Conservation (phyloP, 1,140 invertebrate species). For the Drosophila teissieri region DNA sequence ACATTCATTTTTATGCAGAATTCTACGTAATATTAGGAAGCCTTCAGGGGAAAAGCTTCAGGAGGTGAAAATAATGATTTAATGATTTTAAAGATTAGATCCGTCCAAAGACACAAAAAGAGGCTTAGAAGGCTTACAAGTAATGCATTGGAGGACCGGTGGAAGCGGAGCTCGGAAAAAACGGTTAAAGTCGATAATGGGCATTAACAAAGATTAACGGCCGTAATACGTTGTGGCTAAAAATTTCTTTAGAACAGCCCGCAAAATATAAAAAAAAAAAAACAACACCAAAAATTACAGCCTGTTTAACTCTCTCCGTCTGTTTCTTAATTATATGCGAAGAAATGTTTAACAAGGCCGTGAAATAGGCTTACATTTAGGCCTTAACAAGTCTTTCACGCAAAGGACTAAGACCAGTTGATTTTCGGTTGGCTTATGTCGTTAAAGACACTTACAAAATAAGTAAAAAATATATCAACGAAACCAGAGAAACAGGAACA, state of each 20-base stretch:
- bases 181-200: constrained; percentile 51
- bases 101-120: constrained; percentile 39
- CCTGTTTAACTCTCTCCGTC: constrained; percentile 38
- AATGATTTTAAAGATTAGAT: constrained; percentile 1
- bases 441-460: constrained; percentile 55
- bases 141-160: constrained; percentile 17
- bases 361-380: constrained; percentile 69
- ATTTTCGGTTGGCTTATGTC: constrained; percentile 74
- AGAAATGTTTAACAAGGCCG: constrained; percentile 66
- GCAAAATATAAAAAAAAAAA: constrained; percentile 11
- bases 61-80: neutral
- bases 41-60: constrained; percentile 35
- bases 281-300: constrained; percentile 21
- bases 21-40: constrained; percentile 39
- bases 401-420: constrained; percentile 68
- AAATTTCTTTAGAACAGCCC: constrained; percentile 56
- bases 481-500: constrained; percentile 34
- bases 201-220: constrained; percentile 69
- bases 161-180: neutral
- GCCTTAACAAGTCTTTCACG: constrained; percentile 31
- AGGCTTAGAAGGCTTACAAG: constrained; percentile 52
- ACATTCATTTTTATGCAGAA: constrained; percentile 24
- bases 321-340: constrained; percentile 77
- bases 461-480: constrained; percentile 60
- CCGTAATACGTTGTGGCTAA: constrained; percentile 75